Percentiles rank a stretch among this genome's conserved stretches.
These are phyloP conservation scores for Pseudoips prasinana DNA, from an alignment of 2,888 invertebrate species.

Conservation along the genomic window DNA sequence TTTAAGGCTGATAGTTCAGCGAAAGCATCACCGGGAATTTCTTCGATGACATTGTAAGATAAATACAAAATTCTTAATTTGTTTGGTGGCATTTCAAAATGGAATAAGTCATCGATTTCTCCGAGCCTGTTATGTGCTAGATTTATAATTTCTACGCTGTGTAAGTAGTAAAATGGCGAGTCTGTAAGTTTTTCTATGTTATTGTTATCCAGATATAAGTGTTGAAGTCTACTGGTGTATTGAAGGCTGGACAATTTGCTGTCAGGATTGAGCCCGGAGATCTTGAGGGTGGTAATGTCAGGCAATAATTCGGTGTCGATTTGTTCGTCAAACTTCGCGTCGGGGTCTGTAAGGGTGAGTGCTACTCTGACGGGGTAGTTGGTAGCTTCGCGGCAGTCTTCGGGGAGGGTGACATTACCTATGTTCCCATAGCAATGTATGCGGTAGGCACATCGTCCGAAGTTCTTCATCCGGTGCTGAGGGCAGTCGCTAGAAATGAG, in stretches of 20 bases:
- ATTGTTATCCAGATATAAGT: constrained; percentile 44
- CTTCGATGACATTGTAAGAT: constrained; percentile 48
- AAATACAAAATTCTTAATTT: constrained; percentile 49
- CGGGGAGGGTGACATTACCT: constrained; percentile 39
- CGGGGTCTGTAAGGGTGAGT: constrained; percentile 48
- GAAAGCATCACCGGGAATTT: constrained; percentile 50
- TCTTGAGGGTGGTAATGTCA: constrained; percentile 49
- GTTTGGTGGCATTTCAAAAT: constrained; percentile 50
- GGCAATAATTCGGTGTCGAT: constrained; percentile 43
- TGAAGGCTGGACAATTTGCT: constrained; percentile 46
- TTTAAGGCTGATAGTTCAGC: constrained; percentile 47
- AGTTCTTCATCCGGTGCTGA: constrained; percentile 29
- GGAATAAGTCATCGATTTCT: constrained; percentile 51
- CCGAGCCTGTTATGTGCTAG: constrained; percentile 53
- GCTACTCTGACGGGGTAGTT: constrained; percentile 54
- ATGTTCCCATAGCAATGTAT: constrained; percentile 50
- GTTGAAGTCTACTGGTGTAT: constrained; percentile 48
- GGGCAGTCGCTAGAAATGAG: constrained; percentile 47
- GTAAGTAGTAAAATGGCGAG: constrained; percentile 48
- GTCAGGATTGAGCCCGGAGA: constrained; percentile 38
- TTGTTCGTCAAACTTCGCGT: constrained; percentile 39
- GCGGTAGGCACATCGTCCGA: constrained; percentile 45
- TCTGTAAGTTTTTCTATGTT: constrained; percentile 45
- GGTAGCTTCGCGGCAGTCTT: constrained; percentile 52
- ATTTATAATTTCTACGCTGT: constrained; percentile 50